Conservation (phyloP, 2,888 invertebrate genomes). For the Dicycla oo region DNA sequence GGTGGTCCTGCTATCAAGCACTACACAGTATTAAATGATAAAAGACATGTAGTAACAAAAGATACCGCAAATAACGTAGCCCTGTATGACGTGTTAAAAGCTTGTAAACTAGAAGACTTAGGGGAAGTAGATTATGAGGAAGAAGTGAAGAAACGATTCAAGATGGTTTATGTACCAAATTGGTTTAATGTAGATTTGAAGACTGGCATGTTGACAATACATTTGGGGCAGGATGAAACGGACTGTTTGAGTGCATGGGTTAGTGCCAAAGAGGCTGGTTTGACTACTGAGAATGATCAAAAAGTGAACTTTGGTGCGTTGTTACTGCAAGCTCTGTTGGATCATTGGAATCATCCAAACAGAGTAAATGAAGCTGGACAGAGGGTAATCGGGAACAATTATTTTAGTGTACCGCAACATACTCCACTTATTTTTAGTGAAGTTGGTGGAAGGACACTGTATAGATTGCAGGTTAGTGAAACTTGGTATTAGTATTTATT, state of each 20-base stretch:
- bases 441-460: slow-evolving; percentile 98
- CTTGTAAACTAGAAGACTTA: slow-evolving; percentile 96
- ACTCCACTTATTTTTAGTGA: slow-evolving; percentile 99
- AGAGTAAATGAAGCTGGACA: slow-evolving; percentile 92
- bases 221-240: slow-evolving; percentile 98
- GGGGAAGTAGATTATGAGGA: slow-evolving; percentile 98
- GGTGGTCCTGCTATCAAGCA: slow-evolving; percentile 99
- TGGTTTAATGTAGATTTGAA: slow-evolving; percentile 99
- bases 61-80: slow-evolving; percentile 96
- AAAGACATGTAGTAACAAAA: slow-evolving; percentile 98
- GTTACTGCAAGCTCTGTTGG: slow-evolving; percentile 97
- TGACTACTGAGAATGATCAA: slow-evolving; percentile 94
- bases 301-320: slow-evolving; percentile 99
- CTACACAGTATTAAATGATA: slow-evolving; percentile 98
- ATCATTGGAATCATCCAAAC: slow-evolving; percentile 97
- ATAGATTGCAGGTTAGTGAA: slow-evolving; percentile 91
- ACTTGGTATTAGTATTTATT: neutral
- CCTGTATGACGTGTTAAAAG: slow-evolving; percentile 98
- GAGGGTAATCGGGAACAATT: slow-evolving; percentile 93
- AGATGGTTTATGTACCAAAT: slow-evolving; percentile 98
- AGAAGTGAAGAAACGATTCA: slow-evolving; percentile 97
- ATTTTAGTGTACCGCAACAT: slow-evolving; percentile 97
- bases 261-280: slow-evolving; percentile 98
- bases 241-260: slow-evolving; percentile 99
- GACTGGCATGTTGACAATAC: slow-evolving; percentile 99